Conservation (phyloP, 2,888 invertebrate genomes). For the Gryllus longicercus region DNA sequence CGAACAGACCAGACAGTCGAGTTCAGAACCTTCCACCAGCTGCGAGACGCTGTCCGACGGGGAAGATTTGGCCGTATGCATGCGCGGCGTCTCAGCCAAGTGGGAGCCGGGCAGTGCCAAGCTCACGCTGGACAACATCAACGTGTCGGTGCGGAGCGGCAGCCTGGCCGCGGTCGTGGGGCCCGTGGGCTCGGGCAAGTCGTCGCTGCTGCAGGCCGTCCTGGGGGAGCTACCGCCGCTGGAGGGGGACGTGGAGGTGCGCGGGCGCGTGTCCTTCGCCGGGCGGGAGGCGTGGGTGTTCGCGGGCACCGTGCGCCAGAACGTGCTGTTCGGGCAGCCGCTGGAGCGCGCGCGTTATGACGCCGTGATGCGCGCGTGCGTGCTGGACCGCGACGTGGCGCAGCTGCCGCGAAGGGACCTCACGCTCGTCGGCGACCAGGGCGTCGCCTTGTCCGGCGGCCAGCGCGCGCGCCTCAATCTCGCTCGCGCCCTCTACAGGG, state of each 20-base stretch:
- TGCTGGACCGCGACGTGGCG: constrained; percentile 63
- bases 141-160: constrained; percentile 54
- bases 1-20: background rate
- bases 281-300: constrained; percentile 79
- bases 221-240: constrained; percentile 68
- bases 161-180: constrained; percentile 73
- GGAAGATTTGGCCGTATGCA: background rate
- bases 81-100: background rate
- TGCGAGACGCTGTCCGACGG: background rate
- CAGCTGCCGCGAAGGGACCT: constrained; percentile 67
- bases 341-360: constrained; percentile 53
- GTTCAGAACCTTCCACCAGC: background rate
- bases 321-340: constrained; percentile 71
- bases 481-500: constrained; percentile 46
- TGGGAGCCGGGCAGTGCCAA: constrained; percentile 46
- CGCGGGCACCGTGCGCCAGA: constrained; percentile 67
- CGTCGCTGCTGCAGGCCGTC: constrained; percentile 64
- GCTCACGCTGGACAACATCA: constrained; percentile 53
- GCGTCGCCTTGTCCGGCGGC: constrained; percentile 72
- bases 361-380: constrained; percentile 59
- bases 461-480: constrained; percentile 75
- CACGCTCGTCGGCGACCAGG: constrained; percentile 73
- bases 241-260: constrained; percentile 58
- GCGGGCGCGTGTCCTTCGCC: constrained; percentile 66
- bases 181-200: constrained; percentile 84